phyloP scores from a whole-genome alignment of 1,140 invertebrate species.

The Zaprionus ghesquierei region DNA sequence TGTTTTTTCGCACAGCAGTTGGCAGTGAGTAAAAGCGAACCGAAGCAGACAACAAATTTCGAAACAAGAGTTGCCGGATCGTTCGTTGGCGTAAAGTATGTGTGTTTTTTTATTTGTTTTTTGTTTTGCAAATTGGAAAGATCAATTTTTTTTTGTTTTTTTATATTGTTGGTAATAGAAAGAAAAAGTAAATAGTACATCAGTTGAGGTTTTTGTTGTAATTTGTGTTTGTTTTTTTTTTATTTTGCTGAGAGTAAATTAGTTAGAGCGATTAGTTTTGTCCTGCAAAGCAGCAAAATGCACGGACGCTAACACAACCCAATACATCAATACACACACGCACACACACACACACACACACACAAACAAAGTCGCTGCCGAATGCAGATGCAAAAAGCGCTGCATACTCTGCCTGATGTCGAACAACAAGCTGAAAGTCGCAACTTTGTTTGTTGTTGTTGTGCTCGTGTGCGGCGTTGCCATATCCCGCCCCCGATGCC shows the following conservation, averaged over 20 bases:
- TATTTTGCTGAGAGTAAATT: conserved; percentile 9
- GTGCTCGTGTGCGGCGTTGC: not conserved
- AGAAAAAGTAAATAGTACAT: conserved; percentile 72
- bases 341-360: not conserved
- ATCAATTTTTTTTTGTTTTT: conserved; percentile 40
- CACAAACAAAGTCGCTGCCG: not conserved
- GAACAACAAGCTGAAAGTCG: conserved; percentile 6
- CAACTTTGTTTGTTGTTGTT: conserved; percentile 23
- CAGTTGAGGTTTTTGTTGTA: conserved; percentile 58
- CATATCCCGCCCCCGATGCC: not conserved
- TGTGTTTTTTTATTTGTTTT: conserved; percentile 36
- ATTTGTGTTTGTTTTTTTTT: conserved; percentile 30
- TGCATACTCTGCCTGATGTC: conserved; percentile 22
- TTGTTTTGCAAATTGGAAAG: conserved; percentile 11
- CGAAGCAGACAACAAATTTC: conserved; percentile 62
- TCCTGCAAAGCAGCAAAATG: not conserved
- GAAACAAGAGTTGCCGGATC: conserved; percentile 39
- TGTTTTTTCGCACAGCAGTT: conserved; percentile 74
- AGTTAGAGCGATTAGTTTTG: conserved; percentile 31
- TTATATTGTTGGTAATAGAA: conserved; percentile 59
- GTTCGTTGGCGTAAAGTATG: conserved; percentile 25
- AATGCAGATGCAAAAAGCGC: conserved; percentile 19
- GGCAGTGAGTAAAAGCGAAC: conserved; percentile 76
- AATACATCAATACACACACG: not conserved
- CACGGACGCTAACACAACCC: not conserved